Base-by-base conservation (phyloP, 2,888 invertebrate genomes). In the Aleiodes alternator region DNA sequence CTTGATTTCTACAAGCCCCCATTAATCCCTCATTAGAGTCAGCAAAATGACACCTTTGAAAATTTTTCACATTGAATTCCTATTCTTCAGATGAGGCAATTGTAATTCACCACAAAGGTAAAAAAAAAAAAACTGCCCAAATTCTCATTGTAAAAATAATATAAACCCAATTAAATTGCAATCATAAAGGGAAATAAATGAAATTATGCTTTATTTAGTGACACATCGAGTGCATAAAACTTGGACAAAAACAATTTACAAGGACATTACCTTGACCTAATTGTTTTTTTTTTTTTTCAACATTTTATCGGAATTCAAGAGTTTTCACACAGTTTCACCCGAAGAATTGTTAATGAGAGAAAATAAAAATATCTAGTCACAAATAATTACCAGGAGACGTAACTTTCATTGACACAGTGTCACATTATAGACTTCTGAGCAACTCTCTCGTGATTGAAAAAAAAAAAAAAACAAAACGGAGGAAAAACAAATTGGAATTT, bases 21-120 rank as follows among this genome's bases (percentile, higher is more conserved):
- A 84, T 84, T 84, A 84, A 82, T 83, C 81, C 81, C 84, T 84
- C 84, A 84, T 84, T 84, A 84, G 83, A 75, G 77, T 64, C 51
- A 57, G 3, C 38, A 61, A 38, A 61, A 61, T 43, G 59, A 59
- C 59, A 59, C 59, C 12, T 23, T 8, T 31, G 14, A 14, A 43
- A 38, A n/a, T 43, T 43, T 57, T 14, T 38, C 8, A 8, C 38
- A 38, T 38, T 38, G 38, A 38, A 38, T 38, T 38, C 5, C 38
- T 14, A 5, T 14, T 38, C 61, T 38, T 34, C 61, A 61, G 38
- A 61, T 61, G 43, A 38, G 23, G 43, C 6, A 14, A 38, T 38
- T 38, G 38, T 38, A 5, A 38, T 38, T 38, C 38, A 23, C 23
- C 1, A 38, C 3, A 38, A 38, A 38, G 3, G 3, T 23, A 23